Base-by-base conservation (phyloP, 2,113 vertebrate genomes). In the Psittacus erithacus region DNA sequence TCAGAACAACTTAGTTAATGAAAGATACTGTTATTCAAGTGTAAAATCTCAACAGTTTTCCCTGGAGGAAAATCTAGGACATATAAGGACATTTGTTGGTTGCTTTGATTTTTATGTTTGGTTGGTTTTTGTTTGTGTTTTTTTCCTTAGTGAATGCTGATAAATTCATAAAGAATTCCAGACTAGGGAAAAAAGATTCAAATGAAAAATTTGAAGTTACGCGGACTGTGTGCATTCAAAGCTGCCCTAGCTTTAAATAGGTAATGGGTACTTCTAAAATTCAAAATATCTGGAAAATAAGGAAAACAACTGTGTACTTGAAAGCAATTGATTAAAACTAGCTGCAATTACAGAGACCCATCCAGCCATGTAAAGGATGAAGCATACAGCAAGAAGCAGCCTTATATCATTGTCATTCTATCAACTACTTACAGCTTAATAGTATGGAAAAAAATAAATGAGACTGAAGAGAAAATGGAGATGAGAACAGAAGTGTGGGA, bases 331-430 rank as follows among this genome's bases (percentile, higher is more conserved):
- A 86, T 95, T 96, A 93, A 92, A 96, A 84, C 43, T 57, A 41
- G 43, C n/a, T 95, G 62, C 85, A 93, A 90, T 95, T 89, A 86
- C 79, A 94, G 35, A 18, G 53, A 86, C n/a, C 39, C 57, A 87
- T 92, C 90, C 71, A 94, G 67, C 78, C 90, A 94, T 94, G 67
- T 88, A 70, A 88, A 91, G 59, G 33, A 93, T 74, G 73, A 44
- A 93, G 69, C 31, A 63, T 78, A 86, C 15, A 77, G 75, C 15
- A 92, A 82, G 84, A 87, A 94, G 67, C 17, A 77, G 67, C 41
- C 28, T 91, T 96, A 88, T 60, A 90, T 96, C 92, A 96, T 8
- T 87, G 84, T 90, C 93, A 93, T 95, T 93, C 63, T 67, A 59
- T 90, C 92, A 96, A 53, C 25, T 95, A 79, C 84, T 87, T 88